Evolutionary conservation across 2,888 invertebrate species (phyloP).

Genomic region (Apotomis turbidana): DNA sequence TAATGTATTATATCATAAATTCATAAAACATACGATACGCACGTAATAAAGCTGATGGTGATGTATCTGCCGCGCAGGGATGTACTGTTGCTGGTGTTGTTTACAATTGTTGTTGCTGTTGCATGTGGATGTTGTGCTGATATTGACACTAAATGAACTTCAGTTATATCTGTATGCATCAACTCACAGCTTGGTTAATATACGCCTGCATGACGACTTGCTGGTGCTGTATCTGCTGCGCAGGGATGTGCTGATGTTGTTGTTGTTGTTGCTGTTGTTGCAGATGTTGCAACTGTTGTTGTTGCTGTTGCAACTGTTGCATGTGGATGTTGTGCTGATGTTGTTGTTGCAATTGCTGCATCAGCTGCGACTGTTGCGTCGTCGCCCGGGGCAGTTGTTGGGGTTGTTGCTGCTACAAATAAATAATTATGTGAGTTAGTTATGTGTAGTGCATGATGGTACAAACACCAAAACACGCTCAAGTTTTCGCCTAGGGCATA

Average conservation of each 20-base stretch:
- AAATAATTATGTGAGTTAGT: conserved; percentile 34
- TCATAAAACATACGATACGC: too few relatives aligned
- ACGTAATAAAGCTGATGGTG: too few relatives aligned
- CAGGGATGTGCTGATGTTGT: conserved; percentile 52
- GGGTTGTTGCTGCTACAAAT: conserved; percentile 63
- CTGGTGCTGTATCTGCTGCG: conserved; percentile 60
- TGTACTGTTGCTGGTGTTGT: conserved; percentile 51
- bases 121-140: too few relatives aligned
- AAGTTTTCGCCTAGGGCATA: too few relatives aligned
- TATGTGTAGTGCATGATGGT: too few relatives aligned
- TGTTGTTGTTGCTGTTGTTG: conserved; percentile 49
- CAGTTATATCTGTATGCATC: not conserved
- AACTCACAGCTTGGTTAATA: conserved; percentile 73
- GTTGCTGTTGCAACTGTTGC: conserved; percentile 58
- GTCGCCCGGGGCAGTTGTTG: conserved; percentile 43
- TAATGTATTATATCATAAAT: too few relatives aligned
- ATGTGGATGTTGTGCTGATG: conserved; percentile 52
- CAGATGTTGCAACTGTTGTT: conserved; percentile 51
- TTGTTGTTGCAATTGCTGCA: conserved; percentile 67
- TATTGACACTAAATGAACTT: too few relatives aligned
- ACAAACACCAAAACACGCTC: too few relatives aligned
- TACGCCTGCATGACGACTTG: conserved; percentile 80
- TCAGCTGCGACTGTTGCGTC: conserved; percentile 53
- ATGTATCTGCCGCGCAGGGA: conserved; percentile 46
- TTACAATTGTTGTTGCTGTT: conserved; percentile 48